A percentile compares a stretch with the other conserved stretches of the same genome.
These are phyloP conservation scores for Notospermus geniculatus DNA, from an alignment of 1,140 invertebrate species.

Conservation along the genomic window DNA sequence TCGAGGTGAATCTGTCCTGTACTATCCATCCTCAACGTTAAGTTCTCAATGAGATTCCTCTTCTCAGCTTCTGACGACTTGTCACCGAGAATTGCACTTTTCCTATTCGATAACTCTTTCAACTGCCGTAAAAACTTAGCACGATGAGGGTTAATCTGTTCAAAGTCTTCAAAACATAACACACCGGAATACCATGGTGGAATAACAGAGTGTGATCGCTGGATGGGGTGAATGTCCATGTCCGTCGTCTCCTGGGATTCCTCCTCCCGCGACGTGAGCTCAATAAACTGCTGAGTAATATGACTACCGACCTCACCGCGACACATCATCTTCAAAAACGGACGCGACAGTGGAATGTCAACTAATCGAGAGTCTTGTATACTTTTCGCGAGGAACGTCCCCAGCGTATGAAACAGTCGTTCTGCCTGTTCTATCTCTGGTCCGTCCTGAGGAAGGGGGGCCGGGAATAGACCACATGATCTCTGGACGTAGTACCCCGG, in stretches of 20 bases:
- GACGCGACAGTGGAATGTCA: constrained; percentile 89
- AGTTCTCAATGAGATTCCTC: constrained; percentile 63
- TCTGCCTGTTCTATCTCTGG: constrained; percentile 44
- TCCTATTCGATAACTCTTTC: constrained; percentile 66
- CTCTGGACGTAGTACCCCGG: constrained; percentile 81
- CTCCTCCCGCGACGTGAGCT: constrained; percentile 26
- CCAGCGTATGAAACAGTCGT: constrained; percentile 66
- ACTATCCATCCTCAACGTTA: constrained; percentile 61
- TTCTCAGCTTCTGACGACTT: constrained; percentile 63
- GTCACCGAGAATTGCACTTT: constrained; percentile 69
- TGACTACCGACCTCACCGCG: constrained; percentile 64
- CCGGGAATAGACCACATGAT: constrained; percentile 86
- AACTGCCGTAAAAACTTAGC: constrained; percentile 76
- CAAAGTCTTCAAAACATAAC: constrained; percentile 78
- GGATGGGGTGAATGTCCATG: constrained; percentile 21
- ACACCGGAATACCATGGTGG: constrained; percentile 57
- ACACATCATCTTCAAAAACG: constrained; percentile 92
- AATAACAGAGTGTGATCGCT: constrained; percentile 20
- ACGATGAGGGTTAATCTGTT: constrained; percentile 80
- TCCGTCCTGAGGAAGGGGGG: constrained; percentile 75
- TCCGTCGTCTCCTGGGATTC: not conserved
- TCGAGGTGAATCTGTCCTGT: constrained; percentile 67
- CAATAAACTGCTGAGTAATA: constrained; percentile 44
- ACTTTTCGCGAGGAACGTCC: constrained; percentile 93
- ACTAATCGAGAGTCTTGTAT: constrained; percentile 95